These are phyloP conservation scores for Drosophila percnosoma DNA, from an alignment of 2,888 invertebrate genomes.

Conservation along the genomic window DNA sequence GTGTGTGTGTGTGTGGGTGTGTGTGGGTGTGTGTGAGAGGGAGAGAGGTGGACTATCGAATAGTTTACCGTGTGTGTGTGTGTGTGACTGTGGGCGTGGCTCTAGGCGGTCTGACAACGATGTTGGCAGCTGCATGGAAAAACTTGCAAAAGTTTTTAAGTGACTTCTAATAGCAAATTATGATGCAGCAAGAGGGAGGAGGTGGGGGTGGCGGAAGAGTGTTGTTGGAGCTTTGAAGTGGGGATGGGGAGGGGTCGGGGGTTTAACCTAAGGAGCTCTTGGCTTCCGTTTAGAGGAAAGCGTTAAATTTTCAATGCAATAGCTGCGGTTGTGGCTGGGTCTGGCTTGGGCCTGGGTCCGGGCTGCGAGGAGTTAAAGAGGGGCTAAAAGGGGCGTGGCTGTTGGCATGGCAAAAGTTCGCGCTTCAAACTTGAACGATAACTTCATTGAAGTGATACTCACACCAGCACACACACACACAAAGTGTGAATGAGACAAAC, in stretches of 20 bases:
- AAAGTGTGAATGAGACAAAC: slow-evolving; percentile 18
- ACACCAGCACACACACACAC: slow-evolving; percentile 32
- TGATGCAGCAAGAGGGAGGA: slow-evolving; percentile 55
- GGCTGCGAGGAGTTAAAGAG: neutral
- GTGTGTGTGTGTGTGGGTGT: slow-evolving; percentile 1
- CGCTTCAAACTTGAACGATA: slow-evolving; percentile 80
- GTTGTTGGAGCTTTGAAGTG: neutral
- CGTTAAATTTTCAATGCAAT: slow-evolving; percentile 70
- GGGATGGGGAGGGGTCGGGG: neutral
- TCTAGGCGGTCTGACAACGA: slow-evolving; percentile 73
- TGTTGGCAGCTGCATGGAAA: slow-evolving; percentile 77
- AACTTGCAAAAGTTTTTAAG: slow-evolving; percentile 78
- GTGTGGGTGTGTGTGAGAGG: slow-evolving; percentile 6
- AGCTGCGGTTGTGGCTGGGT: slow-evolving; percentile 33
- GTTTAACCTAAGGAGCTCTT: neutral
- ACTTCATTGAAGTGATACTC: slow-evolving; percentile 70
- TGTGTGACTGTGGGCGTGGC: slow-evolving; percentile 35
- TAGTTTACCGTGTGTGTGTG: slow-evolving; percentile 4
- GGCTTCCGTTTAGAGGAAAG: slow-evolving; percentile 53
- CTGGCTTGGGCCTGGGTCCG: neutral
- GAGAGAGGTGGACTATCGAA: slow-evolving; percentile 5
- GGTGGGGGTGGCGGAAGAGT: neutral
- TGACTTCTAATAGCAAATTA: slow-evolving; percentile 78
- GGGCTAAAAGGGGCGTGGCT: slow-evolving; percentile 41
- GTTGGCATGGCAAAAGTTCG: slow-evolving; percentile 67